A percentile compares a stretch with the other conserved stretches of the same genome.
Conservation (phyloP, 2,113 vertebrate genomes). For the Anser brachyrhynchus region DNA sequence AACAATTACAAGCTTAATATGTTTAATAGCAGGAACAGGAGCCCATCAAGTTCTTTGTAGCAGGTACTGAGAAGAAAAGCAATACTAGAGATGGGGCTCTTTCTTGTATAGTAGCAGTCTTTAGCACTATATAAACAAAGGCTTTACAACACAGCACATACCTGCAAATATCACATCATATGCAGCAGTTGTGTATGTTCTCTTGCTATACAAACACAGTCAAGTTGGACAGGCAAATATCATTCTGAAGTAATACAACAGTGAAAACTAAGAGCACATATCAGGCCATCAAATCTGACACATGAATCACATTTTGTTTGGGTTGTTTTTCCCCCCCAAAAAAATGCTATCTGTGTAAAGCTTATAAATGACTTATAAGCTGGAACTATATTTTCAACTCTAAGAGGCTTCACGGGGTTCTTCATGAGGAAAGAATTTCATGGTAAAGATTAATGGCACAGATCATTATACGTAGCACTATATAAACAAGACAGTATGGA, state of each 20-base stretch:
- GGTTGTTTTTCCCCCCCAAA: background rate
- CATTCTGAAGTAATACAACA: background rate
- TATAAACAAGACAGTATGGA: background rate
- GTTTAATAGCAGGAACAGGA: background rate
- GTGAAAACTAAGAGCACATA: background rate
- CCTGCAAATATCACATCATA: background rate
- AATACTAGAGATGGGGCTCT: background rate
- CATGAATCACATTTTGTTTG: background rate
- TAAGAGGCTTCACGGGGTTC: background rate
- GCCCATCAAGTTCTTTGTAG: background rate
- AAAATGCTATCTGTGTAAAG: background rate
- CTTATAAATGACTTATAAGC: background rate
- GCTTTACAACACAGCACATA: background rate
- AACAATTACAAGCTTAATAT: background rate
- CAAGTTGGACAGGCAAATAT: background rate
- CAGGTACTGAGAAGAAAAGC: background rate
- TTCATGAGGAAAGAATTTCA: background rate
- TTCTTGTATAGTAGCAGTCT: background rate
- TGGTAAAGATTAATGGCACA: background rate
- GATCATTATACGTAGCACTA: background rate
- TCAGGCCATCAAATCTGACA: background rate
- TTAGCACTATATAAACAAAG: background rate
- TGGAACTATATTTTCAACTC: background rate
- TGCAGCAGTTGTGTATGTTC: background rate
- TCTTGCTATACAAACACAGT: background rate